phyloP scores from a whole-genome alignment of 2,888 invertebrate species.

The Thymelicus sylvestris region DNA sequence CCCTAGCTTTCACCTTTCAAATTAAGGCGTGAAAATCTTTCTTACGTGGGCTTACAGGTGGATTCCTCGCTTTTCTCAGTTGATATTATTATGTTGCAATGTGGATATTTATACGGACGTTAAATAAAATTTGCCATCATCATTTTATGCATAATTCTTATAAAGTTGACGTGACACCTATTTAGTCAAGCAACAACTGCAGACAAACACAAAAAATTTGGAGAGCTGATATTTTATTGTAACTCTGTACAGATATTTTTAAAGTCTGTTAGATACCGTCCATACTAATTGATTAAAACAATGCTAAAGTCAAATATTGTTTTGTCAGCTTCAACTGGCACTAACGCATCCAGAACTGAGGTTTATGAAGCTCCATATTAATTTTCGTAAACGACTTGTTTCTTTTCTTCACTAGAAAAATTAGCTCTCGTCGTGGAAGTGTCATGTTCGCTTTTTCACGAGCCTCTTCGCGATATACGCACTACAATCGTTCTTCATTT shows the following conservation, averaged over 20 bases:
- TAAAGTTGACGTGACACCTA: too few relatives aligned
- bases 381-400: constrained; percentile 5
- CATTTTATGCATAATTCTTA: too few relatives aligned
- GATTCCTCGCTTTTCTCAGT: too few relatives aligned
- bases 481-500: constrained; percentile 34
- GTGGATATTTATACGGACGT: too few relatives aligned
- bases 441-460: constrained; percentile 7
- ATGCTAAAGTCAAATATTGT: too few relatives aligned
- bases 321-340: too few relatives aligned
- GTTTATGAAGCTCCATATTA: background rate
- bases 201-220: too few relatives aligned
- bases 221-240: background rate
- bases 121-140: too few relatives aligned
- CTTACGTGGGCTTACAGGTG: background rate
- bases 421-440: constrained; percentile 22
- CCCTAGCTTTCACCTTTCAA: background rate
- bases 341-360: background rate
- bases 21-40: background rate
- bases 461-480: constrained; percentile 20
- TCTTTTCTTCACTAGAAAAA: constrained; percentile 27
- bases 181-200: too few relatives aligned
- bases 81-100: too few relatives aligned
- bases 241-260: background rate
- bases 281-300: too few relatives aligned
- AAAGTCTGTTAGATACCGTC: too few relatives aligned